Base-by-base conservation (phyloP, 2,797 vertebrate species). In the Tauraco hartlaubi region DNA sequence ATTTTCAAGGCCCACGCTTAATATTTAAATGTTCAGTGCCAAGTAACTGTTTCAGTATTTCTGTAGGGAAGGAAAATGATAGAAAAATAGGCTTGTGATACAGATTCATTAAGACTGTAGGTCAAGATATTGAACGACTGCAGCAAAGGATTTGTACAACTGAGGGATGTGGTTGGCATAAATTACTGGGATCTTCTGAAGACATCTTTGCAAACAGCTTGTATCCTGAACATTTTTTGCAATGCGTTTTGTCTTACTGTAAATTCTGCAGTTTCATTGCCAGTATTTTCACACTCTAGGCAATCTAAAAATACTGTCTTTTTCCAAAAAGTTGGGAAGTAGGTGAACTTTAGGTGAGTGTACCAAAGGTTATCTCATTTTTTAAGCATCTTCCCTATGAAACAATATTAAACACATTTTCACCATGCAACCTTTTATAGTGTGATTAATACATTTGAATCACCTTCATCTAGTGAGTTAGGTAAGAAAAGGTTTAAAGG, bases 131-230 rank as follows among this genome's bases (percentile, higher is more conserved):
- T 80, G 73, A 81, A 78, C 59, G 78, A 31, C 52, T 68, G 22
- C 35, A 75, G 68, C 41, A 81, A 75, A 88, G n/a, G 29, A 64
- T 80, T 71, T 63, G 21, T 80, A 67, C 46, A 74, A 89, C 51
- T 3, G 2, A 79, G n/a, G 23, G n/a, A 74, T 68, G 37, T 39
- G 67, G 43, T 61, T 93, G 75, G 68, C 81, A 89, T 74, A 82
- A 78, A 76, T 89, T 88, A 76, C 49, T 77, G 37, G 18, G 37
- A 51, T 94, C 67, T 89, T 94, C 71, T 88, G 67, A 89, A 66
- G 39, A 51, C 17, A 51, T 74, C 54, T 77, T 92, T 93, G 56
- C 22, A 82, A 91, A 74, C 52, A 71, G 52, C 59, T 89, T 82
- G 37, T 61, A 61, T 87, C 12, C 19, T 23, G 23, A 74, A 67